These are phyloP conservation scores for Drosophila ezoana DNA, from an alignment of 2,888 invertebrate species.

Conservation along the genomic window DNA sequence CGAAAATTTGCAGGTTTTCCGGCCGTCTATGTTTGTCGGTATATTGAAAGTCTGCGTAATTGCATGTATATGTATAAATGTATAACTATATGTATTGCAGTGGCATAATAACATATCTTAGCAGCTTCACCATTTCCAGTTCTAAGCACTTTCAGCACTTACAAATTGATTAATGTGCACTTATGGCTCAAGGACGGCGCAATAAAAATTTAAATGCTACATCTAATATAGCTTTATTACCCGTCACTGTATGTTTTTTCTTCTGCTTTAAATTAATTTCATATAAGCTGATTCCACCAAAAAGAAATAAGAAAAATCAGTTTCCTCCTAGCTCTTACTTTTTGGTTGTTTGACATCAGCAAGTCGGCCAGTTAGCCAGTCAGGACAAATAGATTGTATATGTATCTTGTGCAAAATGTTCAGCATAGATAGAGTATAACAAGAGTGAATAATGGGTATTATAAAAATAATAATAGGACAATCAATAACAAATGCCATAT, in stretches of 20 bases:
- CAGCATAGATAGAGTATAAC: neutral
- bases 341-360: too few relatives aligned
- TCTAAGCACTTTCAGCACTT: neutral
- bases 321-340: too few relatives aligned
- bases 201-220: too few relatives aligned
- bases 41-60: neutral
- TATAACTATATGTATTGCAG: neutral
- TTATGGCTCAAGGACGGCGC: conserved; percentile 11
- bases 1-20: neutral
- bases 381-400: too few relatives aligned
- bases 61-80: neutral
- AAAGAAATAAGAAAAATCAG: too few relatives aligned
- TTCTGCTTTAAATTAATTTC: too few relatives aligned
- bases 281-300: too few relatives aligned
- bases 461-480: conserved; percentile 40
- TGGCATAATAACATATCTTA: neutral
- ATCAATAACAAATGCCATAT: conserved; percentile 50
- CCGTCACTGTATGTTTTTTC: too few relatives aligned
- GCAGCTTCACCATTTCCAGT: neutral
- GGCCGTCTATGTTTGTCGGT: neutral
- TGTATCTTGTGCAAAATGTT: neutral
- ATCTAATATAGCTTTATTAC: neutral
- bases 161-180: conserved; percentile 8
- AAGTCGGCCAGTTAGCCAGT: too few relatives aligned
- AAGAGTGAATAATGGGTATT: conserved; percentile 1